These are phyloP conservation scores for Chymomyza procnemis DNA, from an alignment of 2,888 invertebrate species.

Conservation along the genomic window DNA sequence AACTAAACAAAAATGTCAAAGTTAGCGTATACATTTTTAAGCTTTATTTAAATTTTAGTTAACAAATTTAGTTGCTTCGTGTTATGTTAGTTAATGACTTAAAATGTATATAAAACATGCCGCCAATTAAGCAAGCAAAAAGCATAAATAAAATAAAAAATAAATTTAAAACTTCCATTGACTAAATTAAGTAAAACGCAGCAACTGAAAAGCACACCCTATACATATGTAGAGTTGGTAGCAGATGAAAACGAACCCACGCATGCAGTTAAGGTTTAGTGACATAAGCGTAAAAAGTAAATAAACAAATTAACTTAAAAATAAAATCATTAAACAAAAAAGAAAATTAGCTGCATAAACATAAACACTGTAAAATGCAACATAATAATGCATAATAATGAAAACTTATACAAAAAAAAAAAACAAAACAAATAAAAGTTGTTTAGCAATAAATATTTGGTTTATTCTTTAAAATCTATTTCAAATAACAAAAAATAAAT, in stretches of 20 bases:
- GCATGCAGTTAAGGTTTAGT: neutral
- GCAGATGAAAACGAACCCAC: neutral
- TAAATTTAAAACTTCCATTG: neutral
- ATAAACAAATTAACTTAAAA: neutral
- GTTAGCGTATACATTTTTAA: neutral
- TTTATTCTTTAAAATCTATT: neutral
- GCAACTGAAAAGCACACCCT: too few relatives aligned
- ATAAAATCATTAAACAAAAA: neutral
- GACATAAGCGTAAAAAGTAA: neutral
- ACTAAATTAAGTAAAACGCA: neutral
- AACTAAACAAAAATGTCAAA: neutral
- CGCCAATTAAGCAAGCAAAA: neutral
- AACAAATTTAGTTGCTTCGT: neutral
- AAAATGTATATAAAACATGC: neutral
- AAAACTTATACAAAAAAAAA: neutral
- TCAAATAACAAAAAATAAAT: too few relatives aligned
- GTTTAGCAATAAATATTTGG: neutral
- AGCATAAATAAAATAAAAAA: neutral
- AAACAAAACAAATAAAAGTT: neutral
- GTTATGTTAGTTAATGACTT: neutral
- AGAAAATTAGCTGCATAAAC: neutral
- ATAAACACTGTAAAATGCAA: neutral
- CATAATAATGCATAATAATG: neutral
- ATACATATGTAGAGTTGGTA: neutral
- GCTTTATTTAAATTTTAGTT: conserved; percentile 3